Conservation (phyloP, 1,140 invertebrate genomes). For the Meloidogyne chitwoodi region DNA sequence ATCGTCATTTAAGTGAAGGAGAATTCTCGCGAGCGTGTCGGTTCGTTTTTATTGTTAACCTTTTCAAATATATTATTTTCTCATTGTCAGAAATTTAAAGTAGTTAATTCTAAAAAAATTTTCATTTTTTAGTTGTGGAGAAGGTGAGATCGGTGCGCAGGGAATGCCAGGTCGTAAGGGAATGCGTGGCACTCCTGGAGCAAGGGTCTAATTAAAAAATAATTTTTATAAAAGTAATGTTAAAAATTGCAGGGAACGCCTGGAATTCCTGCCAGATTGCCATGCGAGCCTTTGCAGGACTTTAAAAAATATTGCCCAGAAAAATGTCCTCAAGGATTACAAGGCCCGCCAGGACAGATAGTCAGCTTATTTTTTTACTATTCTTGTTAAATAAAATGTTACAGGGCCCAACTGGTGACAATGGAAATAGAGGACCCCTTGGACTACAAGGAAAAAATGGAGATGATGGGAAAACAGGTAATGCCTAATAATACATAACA, state of each 20-base stretch:
- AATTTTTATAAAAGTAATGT: background rate
- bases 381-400: background rate
- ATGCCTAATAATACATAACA: background rate
- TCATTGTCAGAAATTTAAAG: background rate
- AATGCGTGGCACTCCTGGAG: slow-evolving; percentile 39
- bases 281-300: slow-evolving; percentile 42
- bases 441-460: slow-evolving; percentile 35
- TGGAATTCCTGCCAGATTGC: slow-evolving; percentile 49
- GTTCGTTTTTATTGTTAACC: background rate
- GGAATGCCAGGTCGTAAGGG: slow-evolving; percentile 39
- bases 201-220: slow-evolving; percentile 1
- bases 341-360: slow-evolving; percentile 29
- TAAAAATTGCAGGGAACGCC: slow-evolving; percentile 33
- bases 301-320: slow-evolving; percentile 51
- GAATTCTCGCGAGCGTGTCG: background rate
- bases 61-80: too few relatives aligned
- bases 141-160: slow-evolving; percentile 14
- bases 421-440: slow-evolving; percentile 33
- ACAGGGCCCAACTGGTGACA: slow-evolving; percentile 35
- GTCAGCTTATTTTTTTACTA: slow-evolving; percentile 22
- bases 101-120: background rate
- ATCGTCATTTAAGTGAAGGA: slow-evolving; percentile 16
- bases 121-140: background rate
- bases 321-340: slow-evolving; percentile 35
- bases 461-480: slow-evolving; percentile 27